Evolutionary conservation across 1,140 invertebrate species (phyloP), one percentile per base, ranked within the genome.

Genomic region (Medauroidea extradentata): DNA sequence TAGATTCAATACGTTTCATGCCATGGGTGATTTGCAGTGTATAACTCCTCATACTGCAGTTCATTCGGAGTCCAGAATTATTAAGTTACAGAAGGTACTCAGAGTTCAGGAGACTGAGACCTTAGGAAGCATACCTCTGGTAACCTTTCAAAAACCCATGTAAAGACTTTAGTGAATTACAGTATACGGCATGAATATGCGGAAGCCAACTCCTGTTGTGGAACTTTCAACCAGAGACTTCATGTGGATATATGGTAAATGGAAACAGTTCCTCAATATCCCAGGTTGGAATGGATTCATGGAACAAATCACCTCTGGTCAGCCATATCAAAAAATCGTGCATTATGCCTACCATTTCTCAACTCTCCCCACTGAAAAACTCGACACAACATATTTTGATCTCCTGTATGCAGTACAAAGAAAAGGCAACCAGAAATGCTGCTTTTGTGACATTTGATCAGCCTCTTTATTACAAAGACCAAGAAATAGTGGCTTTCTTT

Each of bases 401-500:
- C 53, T 68, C 23, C 48, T 59, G 13, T 39, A 46, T 59, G 60
- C 56, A 23, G 52, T 23, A 24, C 25, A 63, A 50, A 59, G 43
- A 23, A 60, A 23, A 39, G 49, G 53, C 49, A 54, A 34, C 14
- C 64, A 67, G 50, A 58, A 57, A 41, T 49, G 53, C 18, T 61
- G 55, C 24, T 54, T n/a, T 69, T 25, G 57, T 65, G 4, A 67
- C 68, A 14, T 68, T 66, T 55, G 65, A 69, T 51, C 63, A 62
- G 46, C 67, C 64, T 11, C 48, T 67, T 7, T 78, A 75, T 65
- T 61, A 61, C 11, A 78, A 78, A 73, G 74, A 74, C 41, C 68
- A 68, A 51, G 71, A 75, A 69, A 75, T 77, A 25, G 64, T 75
- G 63, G 50, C 44, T 21, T 16, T 34, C n/a, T 19, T 13, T 23